These are phyloP conservation scores for Metacarcinus magister DNA, from an alignment of 2,888 invertebrate genomes.

Conservation along the genomic window DNA sequence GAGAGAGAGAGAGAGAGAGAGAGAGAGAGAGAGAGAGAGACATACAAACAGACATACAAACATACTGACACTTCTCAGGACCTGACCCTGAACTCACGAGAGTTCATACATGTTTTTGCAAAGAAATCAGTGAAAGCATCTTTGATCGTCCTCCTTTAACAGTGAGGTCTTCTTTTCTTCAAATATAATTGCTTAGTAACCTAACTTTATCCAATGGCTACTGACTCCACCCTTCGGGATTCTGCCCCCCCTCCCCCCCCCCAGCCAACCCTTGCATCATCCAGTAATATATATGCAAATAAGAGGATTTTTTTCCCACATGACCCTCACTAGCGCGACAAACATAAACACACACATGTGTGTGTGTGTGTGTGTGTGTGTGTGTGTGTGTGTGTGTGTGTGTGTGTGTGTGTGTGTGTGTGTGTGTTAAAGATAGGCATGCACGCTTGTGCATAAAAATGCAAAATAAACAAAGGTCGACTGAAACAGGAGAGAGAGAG, in stretches of 20 bases:
- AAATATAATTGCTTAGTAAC: not conserved
- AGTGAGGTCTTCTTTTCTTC: not conserved
- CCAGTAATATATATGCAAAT: not conserved
- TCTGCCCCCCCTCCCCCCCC: not conserved
- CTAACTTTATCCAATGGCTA: not conserved
- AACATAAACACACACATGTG: not conserved
- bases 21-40: not conserved
- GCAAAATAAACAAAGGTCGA: not conserved
- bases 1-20: constrained; percentile 26
- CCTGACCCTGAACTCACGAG: no score
- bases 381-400: not conserved
- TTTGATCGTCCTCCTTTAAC: not conserved
- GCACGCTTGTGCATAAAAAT: no score
- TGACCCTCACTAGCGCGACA: not conserved
- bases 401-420: not conserved
- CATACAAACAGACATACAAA: not conserved
- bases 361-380: not conserved
- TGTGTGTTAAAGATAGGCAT: no score
- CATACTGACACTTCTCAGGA: not conserved
- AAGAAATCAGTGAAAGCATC: no score
- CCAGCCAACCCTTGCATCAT: not conserved
- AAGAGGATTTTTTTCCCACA: not conserved
- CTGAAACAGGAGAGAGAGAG: not conserved
- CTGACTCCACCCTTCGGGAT: not conserved
- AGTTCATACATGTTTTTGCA: no score